Conservation (phyloP, 2,888 invertebrate genomes). For the Pyralis farinalis region DNA sequence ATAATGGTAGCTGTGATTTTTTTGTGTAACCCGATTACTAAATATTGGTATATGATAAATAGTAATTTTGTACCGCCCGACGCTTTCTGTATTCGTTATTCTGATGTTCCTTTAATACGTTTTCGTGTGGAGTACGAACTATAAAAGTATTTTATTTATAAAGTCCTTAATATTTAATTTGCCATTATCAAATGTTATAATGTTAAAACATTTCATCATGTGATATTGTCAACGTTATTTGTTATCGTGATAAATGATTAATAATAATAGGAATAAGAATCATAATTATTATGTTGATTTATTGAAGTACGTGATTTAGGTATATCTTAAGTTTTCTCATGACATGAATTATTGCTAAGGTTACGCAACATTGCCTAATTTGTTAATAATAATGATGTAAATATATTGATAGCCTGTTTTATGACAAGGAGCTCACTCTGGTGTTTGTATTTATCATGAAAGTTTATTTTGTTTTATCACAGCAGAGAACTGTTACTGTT, state of each 20-base stretch:
- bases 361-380: conserved; percentile 40
- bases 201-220: conserved; percentile 71
- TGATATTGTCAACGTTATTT: conserved; percentile 78
- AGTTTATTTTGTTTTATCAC: too few relatives aligned
- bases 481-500: too few relatives aligned
- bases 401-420: conserved; percentile 22
- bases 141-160: conserved; percentile 40
- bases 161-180: conserved; percentile 43
- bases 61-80: too few relatives aligned
- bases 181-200: conserved; percentile 63
- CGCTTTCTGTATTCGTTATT: conserved; percentile 7
- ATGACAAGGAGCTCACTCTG: background rate
- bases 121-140: conserved; percentile 23
- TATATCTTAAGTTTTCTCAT: conserved; percentile 61
- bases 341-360: conserved; percentile 49
- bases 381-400: conserved; percentile 42
- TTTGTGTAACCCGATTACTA: conserved; percentile 12
- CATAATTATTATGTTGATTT: conserved; percentile 51
- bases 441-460: background rate
- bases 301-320: conserved; percentile 49
- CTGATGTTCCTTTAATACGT: conserved; percentile 41
- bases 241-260: conserved; percentile 68
- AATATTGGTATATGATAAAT: conserved; percentile 1
- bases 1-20: conserved; percentile 33
- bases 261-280: conserved; percentile 35